Base-by-base conservation (phyloP, 2,888 invertebrate genomes). In the Chrysodeixis includens region DNA sequence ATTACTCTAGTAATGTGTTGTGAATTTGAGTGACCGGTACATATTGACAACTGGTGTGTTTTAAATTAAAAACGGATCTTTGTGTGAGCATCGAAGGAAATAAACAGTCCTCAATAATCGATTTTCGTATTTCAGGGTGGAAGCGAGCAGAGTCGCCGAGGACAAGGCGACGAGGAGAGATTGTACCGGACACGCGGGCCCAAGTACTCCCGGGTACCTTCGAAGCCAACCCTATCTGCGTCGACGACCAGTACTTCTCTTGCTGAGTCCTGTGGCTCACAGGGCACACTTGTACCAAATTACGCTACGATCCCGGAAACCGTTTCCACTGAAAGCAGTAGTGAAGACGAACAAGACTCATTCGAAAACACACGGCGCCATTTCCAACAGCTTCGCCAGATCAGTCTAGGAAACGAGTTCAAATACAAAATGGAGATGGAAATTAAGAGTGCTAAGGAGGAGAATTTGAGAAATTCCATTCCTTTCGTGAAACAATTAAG, bases 351-450 rank as follows among this genome's bases (percentile, higher is more conserved):
- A 74, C 92, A 93, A 68, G 94, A 95, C 75, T 95, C 96, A 65
- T 96, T 96, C 79, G 92, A 95, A 75, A 93, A 95, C 35, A 95
- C 96, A 16, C 91, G 96, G 22, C 95, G 95, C 64, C 96, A 95
- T 83, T 96, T 96, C 83, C 96, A 96, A 83, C 96, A 96, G 80
- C 91, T 96, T 71, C 95, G 96, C 62, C 96, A 96, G 81, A 95
- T 96, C 71, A 96, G 96, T 87, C 91, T 96, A 82, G 96, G 96
- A 73, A 96, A 96, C 88, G 95, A 96, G 76, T 96, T 96, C 79
- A 96, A 95, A 91, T 95, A 95, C 89, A 95, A 95, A 82, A 95
- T 95, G 94, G 96, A 96, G 88, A 96, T 96, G 96, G 96, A 96
- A 87, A 96, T 96, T 60, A 96, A 96, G 86, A 92, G 90, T 75